A percentile compares a stretch with the other conserved stretches of the same genome.
These are phyloP conservation scores for Mythimna albipuncta DNA, from an alignment of 2,888 invertebrate genomes.

Conservation along the genomic window DNA sequence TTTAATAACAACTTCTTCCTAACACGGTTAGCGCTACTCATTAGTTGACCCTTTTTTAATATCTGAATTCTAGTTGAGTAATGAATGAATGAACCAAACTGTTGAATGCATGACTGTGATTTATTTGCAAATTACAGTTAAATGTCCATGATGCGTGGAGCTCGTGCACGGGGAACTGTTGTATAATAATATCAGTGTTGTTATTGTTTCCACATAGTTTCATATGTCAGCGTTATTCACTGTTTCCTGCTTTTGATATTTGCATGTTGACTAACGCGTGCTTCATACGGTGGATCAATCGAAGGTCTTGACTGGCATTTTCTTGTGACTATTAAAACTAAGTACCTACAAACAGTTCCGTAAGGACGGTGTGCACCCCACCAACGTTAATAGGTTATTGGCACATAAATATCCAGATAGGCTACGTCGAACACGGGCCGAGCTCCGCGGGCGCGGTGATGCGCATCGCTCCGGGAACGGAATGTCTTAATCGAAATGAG, in stretches of 20 bases:
- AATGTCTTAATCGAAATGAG: slow-evolving; percentile 58
- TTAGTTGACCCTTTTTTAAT: slow-evolving; percentile 25
- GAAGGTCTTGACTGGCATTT: slow-evolving; percentile 11
- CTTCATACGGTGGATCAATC: slow-evolving; percentile 19
- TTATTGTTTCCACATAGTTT: slow-evolving; percentile 53
- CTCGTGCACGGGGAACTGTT: slow-evolving; percentile 20
- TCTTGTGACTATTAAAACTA: slow-evolving; percentile 5
- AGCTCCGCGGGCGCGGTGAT: slow-evolving; percentile 28
- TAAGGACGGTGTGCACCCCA: slow-evolving; percentile 18
- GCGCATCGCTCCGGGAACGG: slow-evolving; percentile 34
- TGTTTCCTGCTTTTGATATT: slow-evolving; percentile 61
- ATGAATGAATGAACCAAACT: slow-evolving; percentile 22
- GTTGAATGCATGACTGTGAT: slow-evolving; percentile 39
- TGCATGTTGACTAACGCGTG: slow-evolving; percentile 52
- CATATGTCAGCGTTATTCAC: slow-evolving; percentile 49
- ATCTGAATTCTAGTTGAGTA: slow-evolving; percentile 20
- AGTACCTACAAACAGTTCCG: background rate
- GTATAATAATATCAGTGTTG: slow-evolving; percentile 47
- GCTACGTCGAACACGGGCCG: slow-evolving; percentile 18
- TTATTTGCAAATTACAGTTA: slow-evolving; percentile 20
- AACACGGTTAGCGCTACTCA: slow-evolving; percentile 22
- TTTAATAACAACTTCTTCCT: slow-evolving; percentile 21
- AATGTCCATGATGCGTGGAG: slow-evolving; percentile 17
- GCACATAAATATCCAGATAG: slow-evolving; percentile 37
- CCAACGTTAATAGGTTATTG: slow-evolving; percentile 23